Base-by-base conservation (phyloP, 2,797 vertebrate species). In the Helostoma temminkii region DNA sequence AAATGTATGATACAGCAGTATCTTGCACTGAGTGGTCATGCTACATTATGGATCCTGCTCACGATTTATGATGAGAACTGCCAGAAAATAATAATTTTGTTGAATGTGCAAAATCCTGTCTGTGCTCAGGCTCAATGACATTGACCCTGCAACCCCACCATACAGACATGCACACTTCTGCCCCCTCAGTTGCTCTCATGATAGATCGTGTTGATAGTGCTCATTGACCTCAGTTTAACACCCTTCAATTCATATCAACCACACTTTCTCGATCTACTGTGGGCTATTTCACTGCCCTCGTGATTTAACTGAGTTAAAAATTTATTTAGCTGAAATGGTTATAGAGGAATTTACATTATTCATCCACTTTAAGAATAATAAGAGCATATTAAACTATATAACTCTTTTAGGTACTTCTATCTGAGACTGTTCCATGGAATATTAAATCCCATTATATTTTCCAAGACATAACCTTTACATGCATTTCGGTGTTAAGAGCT, bases 331-430 rank as follows among this genome's bases (percentile, higher is more conserved):
- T 45, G 26, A 82, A 89, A 83, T 60, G 74, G 66, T 76, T 76
- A 76, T 72, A 39, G 65, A 72, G 42, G 52, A 77, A 76, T 84
- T 80, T 89, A 82, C 73, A 89, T 90, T 89, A 88, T 90, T 90
- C 81, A 92, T 88, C 52, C 56, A 76, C 66, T 80, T 76, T 67
- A 82, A 87, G 76, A 89, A 83, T 86, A 86, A 81, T 83, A 84
- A 61, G 55, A 50, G 50, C 71, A 76, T 83, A 83, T 87, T 77
- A 86, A 83, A 84, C 43, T 42, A 47, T 74, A 61, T 72, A 81
- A 77, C 52, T 84, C 71, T 64, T 66, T 58, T 26, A 63, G 74
- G 61, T 48, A 53, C 42, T 41, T 63, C 62, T 61, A 60, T 77
- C 1, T 1, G 41, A 74, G 73, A 65, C 28, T 26, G 18, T 69